Percentiles rank a stretch among this genome's conserved stretches.
These are phyloP conservation scores for Pyralis farinalis DNA, from an alignment of 2,888 invertebrate genomes.

Conservation along the genomic window DNA sequence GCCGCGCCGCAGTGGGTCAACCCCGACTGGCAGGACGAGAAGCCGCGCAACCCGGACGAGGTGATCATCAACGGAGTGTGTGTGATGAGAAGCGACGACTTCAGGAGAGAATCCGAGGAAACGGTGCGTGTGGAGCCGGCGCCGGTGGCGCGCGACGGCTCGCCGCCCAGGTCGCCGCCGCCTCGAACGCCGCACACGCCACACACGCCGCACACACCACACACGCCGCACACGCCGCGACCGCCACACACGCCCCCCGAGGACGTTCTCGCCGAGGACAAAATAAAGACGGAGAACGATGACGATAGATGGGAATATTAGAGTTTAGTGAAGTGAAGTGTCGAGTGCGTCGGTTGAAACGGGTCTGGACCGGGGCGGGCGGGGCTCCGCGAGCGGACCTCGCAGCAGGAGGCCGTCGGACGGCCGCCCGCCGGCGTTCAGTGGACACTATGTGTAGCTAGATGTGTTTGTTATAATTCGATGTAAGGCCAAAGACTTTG, in stretches of 20 bases:
- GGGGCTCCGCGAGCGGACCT: conserved; percentile 24
- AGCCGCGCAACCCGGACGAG: conserved; percentile 83
- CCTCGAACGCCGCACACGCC: conserved; percentile 37
- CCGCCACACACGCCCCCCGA: conserved; percentile 37
- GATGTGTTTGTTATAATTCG: conserved; percentile 48
- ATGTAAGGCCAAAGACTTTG: conserved; percentile 78
- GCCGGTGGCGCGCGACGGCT: conserved; percentile 81
- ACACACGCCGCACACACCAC: conserved; percentile 34
- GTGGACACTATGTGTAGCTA: conserved; percentile 53
- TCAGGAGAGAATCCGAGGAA: conserved; percentile 83
- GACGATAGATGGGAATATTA: conserved; percentile 84
- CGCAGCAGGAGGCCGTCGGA: conserved; percentile 24
- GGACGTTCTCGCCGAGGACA: conserved; percentile 67
- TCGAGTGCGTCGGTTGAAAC: conserved; percentile 34
- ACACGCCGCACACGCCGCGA: conserved; percentile 35
- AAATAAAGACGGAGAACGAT: conserved; percentile 81
- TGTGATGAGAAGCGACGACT: conserved; percentile 93
- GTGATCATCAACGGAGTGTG: conserved; percentile 97
- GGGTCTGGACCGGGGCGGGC: conserved; percentile 37
- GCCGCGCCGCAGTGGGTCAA: conserved; percentile 99
- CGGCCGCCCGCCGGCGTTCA: conserved; percentile 33
- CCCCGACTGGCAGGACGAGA: conserved; percentile 93
- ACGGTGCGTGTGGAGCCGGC: conserved; percentile 89
- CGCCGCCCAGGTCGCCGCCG: conserved; percentile 48
- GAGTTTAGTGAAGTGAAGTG: conserved; percentile 20